Base-by-base conservation (phyloP, 2,797 vertebrate species). In the Falco peregrinus region DNA sequence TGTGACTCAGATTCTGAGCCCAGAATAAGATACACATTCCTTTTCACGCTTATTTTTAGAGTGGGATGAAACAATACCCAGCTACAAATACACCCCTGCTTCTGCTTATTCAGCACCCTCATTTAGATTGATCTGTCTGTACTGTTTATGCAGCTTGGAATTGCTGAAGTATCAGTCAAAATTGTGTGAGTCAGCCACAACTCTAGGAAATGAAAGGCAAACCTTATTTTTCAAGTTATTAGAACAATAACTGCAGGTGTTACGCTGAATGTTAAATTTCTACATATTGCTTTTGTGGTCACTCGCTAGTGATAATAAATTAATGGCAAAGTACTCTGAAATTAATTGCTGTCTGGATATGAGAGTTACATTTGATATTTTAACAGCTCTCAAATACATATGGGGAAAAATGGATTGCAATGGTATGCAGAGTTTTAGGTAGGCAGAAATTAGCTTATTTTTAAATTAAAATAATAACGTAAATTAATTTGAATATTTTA, bases 21-120 rank as follows among this genome's bases (percentile, higher is more conserved):
- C 74, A 90, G 69, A 82, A 85, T 16, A 51, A 90, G 73, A 95
- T 12, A 81, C 18, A 63, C 21, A 8, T 82, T 93, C 33, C 33
- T 90, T 90, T 89, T 85, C 68, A 92, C 53, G 43, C 35, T 87
- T 93, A 95, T 95, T 95, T 95, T 95, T 94, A 92, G 87, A 91
- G 65, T 6, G 3, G 17, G 53, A 89, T 85, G 69, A 96, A 93
- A 91, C 84, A 92, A 94, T 85, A 92, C 10, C 26, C 47, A 85
- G 60, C 24, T 83, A 94, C 64, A 92, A 92, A 95, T 53, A 81
- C 39, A 95, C 16, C 60, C 31, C 41, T 89, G 57, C 33, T 78
- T 95, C 64, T 95, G 95, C 93, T 96, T 95, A 94, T 94, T 96
- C 86, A 96, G 84, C 81, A 67, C 7, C 13, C 78, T 80, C 45